These are phyloP conservation scores for Drosophila lacteicornis DNA, from an alignment of 1,140 invertebrate species.

Conservation along the genomic window DNA sequence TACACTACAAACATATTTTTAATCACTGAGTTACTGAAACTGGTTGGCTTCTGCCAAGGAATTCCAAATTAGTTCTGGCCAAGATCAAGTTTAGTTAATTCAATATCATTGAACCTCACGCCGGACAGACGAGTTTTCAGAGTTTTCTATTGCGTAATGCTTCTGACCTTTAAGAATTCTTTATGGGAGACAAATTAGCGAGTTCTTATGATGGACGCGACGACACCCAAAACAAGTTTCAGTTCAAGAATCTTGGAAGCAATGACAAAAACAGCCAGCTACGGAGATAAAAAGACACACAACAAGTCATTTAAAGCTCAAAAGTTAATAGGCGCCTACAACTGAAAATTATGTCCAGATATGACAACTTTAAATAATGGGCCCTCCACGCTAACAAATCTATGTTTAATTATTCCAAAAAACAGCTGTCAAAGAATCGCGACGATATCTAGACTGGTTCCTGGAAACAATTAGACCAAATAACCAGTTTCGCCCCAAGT, in stretches of 20 bases:
- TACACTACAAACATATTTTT: conserved; percentile 8
- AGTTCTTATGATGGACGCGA: conserved; percentile 26
- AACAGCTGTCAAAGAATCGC: neutral
- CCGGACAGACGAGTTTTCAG: conserved; percentile 65
- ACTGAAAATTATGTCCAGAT: conserved; percentile 10
- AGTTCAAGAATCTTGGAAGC: conserved; percentile 21
- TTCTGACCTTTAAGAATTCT: conserved; percentile 55
- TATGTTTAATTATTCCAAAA: conserved; percentile 14
- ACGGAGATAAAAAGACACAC: neutral
- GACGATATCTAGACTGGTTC: conserved; percentile 17
- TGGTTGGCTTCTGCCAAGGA: conserved; percentile 44
- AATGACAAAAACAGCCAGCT: conserved; percentile 15
- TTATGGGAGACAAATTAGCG: conserved; percentile 44
- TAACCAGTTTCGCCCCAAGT: conserved; percentile 13
- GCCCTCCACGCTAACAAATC: conserved; percentile 6
- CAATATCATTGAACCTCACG: conserved; percentile 57
- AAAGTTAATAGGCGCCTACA: conserved; percentile 21
- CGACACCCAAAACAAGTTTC: conserved; percentile 43
- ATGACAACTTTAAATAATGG: conserved; percentile 1
- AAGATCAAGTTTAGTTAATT: conserved; percentile 64
- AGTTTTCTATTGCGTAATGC: conserved; percentile 66
- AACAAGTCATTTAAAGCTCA: conserved; percentile 9
- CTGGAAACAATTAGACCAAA: conserved; percentile 33
- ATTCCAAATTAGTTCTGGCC: conserved; percentile 28
- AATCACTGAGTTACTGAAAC: conserved; percentile 47